Evolutionary conservation across 92 coral and sea anemone genomes (phyloP), one percentile per base, ranked within the genome.

Genomic region (Paramuricea clavata): DNA sequence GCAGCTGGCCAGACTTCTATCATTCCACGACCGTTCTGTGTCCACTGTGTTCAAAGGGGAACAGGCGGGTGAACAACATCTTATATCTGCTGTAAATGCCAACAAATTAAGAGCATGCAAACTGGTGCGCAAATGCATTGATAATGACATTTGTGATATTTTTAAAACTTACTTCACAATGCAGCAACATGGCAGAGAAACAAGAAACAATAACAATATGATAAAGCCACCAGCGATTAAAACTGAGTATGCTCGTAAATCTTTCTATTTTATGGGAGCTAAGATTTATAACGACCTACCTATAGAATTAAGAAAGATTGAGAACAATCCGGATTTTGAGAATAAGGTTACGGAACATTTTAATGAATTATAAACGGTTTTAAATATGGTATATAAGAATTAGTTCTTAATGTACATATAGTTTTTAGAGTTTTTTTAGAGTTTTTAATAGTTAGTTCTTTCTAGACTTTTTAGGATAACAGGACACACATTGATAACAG

Each of bases 121-220:
- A 19, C 49, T 34, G 76, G 49, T 70, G 76, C 49, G 76, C 23
- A 70, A 70, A 70, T 21, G 76, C 76, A 70, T 70, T 70, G 76
- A 70, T 34, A 34, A 70, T 70, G 76, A 70, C 47, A 19, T 61
- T 4, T 61, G 59, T 50, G 21, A 50, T 50, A 8, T 50, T 50
- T 50, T 50, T 16, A 50, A 50, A 16, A 7, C 59, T 12, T 16
- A 50, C 21, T 50, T n/a, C n/a, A n/a, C 59, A 50, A 12, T 50
- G 3, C 59, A 50, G 21, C 59, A 16, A 2, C 59, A 50, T 50
- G 59, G n/a, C n/a, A n/a, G n/a, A n/a, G n/a, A n/a, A n/a, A n/a
- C n/a, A n/a, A n/a, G n/a, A n/a, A n/a, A n/a, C n/a, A n/a, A n/a
- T n/a, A n/a, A n/a, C n/a, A n/a, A n/a, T n/a, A n/a, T n/a, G n/a